Evolutionary conservation across 2,797 vertebrate species (phyloP).

Genomic region (Anniella stebbinsi): DNA sequence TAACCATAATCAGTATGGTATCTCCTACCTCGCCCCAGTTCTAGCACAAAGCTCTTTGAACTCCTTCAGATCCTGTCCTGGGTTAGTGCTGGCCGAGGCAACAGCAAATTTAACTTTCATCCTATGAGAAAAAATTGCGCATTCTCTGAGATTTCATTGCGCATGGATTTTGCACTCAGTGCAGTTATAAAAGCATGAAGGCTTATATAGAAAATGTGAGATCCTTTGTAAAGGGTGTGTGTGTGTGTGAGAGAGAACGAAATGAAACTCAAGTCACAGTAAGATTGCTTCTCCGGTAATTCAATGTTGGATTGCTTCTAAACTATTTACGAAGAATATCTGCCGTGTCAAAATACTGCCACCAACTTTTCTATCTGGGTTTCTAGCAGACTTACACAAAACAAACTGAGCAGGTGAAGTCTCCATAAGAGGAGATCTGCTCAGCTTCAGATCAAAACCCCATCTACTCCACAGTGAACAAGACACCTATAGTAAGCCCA

Average conservation of each 20-base stretch:
- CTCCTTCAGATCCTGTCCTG: neutral
- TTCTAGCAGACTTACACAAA: neutral
- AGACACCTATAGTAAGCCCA: too few relatives aligned
- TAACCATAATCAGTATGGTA: neutral
- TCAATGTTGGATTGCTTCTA: neutral
- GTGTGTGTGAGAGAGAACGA: neutral
- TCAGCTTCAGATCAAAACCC: too few relatives aligned
- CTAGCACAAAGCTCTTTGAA: neutral
- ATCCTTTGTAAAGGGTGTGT: neutral
- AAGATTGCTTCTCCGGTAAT: neutral
- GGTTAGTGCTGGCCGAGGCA: neutral
- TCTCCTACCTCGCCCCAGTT: too few relatives aligned
- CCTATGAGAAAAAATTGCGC: neutral
- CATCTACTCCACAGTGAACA: too few relatives aligned
- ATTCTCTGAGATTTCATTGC: fast-evolving
- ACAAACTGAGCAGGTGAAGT: too few relatives aligned
- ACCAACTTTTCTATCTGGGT: too few relatives aligned
- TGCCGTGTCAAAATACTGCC: neutral
- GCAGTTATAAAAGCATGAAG: neutral
- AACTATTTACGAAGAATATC: neutral
- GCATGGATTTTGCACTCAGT: fast-evolving
- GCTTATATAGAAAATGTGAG: too few relatives aligned
- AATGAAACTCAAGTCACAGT: neutral
- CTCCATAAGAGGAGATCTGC: too few relatives aligned
- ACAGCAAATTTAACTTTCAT: neutral